phyloP scores from a whole-genome alignment of 1,140 invertebrate genomes.

The Eubasilissa regina region DNA sequence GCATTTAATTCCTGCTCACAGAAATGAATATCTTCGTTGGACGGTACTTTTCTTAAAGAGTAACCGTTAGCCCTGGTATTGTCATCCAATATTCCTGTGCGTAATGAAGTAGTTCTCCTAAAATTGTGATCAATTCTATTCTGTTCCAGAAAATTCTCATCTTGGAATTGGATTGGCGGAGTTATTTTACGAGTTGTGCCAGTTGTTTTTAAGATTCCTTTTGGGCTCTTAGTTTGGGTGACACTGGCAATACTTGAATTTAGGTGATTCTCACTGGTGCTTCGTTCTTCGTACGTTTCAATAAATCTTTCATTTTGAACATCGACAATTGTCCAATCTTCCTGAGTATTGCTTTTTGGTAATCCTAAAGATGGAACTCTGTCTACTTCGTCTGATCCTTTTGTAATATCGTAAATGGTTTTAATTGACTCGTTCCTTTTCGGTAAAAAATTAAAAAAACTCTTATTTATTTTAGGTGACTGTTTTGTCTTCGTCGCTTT shows the following conservation, averaged over 20 bases:
- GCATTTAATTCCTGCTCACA: constrained; percentile 67
- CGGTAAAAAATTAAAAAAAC: constrained; percentile 67
- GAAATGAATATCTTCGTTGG: constrained; percentile 64
- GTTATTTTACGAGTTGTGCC: constrained; percentile 65
- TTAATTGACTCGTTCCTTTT: constrained; percentile 64
- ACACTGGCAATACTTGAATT: constrained; percentile 30
- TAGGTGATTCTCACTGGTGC: constrained; percentile 59
- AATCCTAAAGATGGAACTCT: constrained; percentile 68
- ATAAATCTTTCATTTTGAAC: constrained; percentile 66
- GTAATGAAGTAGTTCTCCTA: constrained; percentile 13
- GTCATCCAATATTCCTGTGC: not conserved
- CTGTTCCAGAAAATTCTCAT: constrained; percentile 68
- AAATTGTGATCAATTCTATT: not conserved
- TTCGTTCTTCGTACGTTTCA: constrained; percentile 67
- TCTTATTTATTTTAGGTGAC: constrained; percentile 54
- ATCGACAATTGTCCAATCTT: constrained; percentile 68
- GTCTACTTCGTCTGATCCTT: constrained; percentile 66
- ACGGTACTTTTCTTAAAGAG: constrained; percentile 24
- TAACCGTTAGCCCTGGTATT: constrained; percentile 5
- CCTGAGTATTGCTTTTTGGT: constrained; percentile 64
- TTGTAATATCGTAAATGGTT: constrained; percentile 62
- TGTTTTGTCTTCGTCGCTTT: constrained; percentile 64
- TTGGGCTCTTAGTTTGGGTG: constrained; percentile 62
- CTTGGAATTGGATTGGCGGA: constrained; percentile 69
- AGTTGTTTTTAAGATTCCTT: constrained; percentile 62